These are phyloP conservation scores for Clarias batrachus DNA, from an alignment of 2,113 vertebrate genomes.

Conservation along the genomic window DNA sequence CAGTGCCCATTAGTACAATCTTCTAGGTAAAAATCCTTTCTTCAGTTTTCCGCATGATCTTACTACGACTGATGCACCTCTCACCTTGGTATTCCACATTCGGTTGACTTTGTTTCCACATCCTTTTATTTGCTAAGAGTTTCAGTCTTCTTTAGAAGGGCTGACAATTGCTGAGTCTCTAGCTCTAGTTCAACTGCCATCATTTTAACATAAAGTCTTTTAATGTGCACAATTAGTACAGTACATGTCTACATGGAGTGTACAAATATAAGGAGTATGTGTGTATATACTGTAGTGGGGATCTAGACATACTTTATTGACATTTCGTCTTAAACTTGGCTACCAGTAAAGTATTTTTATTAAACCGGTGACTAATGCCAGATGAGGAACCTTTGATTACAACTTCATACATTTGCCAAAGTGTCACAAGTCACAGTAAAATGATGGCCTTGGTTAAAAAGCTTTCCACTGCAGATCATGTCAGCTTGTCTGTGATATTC, in stretches of 20 bases:
- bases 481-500: conserved; percentile 7
- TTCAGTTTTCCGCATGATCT: background rate
- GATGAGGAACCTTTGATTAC: background rate
- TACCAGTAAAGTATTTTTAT: background rate
- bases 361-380: background rate
- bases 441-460: background rate
- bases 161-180: background rate
- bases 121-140: background rate
- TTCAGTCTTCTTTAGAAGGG: background rate
- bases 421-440: background rate
- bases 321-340: background rate
- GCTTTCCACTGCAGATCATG: background rate
- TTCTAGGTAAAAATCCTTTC: background rate
- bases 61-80: background rate
- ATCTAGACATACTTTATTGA: background rate
- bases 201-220: background rate
- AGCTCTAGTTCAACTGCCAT: background rate
- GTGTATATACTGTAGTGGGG: background rate
- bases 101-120: background rate
- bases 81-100: background rate
- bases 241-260: background rate
- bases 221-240: background rate
- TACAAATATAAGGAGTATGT: background rate
- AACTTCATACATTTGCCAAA: background rate
- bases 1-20: background rate